Conservation (phyloP, 2,113 vertebrate species). For the Rhagologus leucostigma region DNA sequence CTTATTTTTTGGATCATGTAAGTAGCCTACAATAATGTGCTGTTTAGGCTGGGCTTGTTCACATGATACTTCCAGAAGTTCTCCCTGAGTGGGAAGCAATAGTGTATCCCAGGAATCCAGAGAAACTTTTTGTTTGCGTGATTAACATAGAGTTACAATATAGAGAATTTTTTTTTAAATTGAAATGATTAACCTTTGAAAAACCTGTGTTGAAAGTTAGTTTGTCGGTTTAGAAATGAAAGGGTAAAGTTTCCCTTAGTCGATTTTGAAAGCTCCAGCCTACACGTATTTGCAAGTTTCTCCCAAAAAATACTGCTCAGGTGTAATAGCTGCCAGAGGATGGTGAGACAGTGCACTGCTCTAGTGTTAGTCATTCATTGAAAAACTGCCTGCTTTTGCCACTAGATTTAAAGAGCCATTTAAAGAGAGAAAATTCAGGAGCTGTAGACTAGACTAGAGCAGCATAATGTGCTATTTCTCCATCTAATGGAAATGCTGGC, state of each 20-base stretch:
- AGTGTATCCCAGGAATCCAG: neutral
- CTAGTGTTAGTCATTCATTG: slow-evolving; percentile 2
- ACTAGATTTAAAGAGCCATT: slow-evolving; percentile 68
- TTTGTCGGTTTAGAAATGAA: neutral
- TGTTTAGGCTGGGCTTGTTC: neutral
- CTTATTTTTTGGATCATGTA: neutral
- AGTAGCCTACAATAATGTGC: neutral
- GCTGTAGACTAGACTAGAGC: slow-evolving; percentile 34
- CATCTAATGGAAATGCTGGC: slow-evolving; percentile 73
- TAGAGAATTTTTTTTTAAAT: neutral
- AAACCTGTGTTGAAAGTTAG: neutral
- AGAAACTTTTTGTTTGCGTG: neutral
- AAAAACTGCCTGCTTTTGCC: slow-evolving; percentile 16
- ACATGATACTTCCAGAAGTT: neutral
- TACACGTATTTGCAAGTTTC: neutral
- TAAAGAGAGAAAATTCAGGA: slow-evolving; percentile 58
- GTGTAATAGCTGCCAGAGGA: neutral
- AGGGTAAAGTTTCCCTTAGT: neutral
- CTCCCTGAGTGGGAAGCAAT: neutral
- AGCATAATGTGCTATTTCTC: slow-evolving; percentile 66
- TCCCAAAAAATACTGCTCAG: neutral
- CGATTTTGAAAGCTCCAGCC: neutral
- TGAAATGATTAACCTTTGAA: neutral
- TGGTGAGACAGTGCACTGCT: neutral
- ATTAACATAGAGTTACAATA: neutral